Evolutionary conservation across 2,797 vertebrate species (phyloP).

Genomic region (Eupleurogrammus muticus): DNA sequence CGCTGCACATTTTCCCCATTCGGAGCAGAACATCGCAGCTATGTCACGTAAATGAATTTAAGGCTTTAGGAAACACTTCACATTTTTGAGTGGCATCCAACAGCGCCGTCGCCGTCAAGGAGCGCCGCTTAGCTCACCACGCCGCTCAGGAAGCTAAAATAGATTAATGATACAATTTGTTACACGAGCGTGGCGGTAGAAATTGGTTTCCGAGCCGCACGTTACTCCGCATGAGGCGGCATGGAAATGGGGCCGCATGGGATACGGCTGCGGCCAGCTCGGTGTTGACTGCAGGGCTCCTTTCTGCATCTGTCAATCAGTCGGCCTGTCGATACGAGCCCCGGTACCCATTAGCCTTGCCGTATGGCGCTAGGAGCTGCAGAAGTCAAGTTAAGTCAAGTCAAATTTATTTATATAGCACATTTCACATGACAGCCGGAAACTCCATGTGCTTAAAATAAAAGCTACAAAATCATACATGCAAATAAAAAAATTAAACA

Average conservation of each 20-base stretch:
- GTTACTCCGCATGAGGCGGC: conserved; percentile 28
- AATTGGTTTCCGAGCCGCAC: conserved; percentile 29
- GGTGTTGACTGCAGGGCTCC: conserved; percentile 55
- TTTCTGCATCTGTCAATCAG: conserved; percentile 66
- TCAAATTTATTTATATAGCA: too few relatives aligned
- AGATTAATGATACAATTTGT: conserved; percentile 47
- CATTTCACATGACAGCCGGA: too few relatives aligned
- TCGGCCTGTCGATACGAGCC: conserved; percentile 56
- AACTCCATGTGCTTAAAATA: too few relatives aligned
- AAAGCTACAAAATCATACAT: too few relatives aligned
- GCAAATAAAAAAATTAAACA: too few relatives aligned
- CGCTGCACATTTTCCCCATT: neutral
- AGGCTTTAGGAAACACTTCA: conserved; percentile 39
- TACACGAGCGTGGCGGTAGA: conserved; percentile 27
- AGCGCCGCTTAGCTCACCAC: conserved; percentile 25
- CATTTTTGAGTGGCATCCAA: conserved; percentile 23
- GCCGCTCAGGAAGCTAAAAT: conserved; percentile 45
- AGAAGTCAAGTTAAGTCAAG: conserved; percentile 13
- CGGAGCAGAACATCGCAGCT: neutral
- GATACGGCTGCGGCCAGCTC: conserved; percentile 41
- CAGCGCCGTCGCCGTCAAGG: neutral
- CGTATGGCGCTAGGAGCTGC: conserved; percentile 47
- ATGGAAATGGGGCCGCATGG: conserved; percentile 37
- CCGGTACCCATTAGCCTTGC: conserved; percentile 55
- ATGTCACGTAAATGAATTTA: conserved; percentile 9